Evolutionary conservation across 2,797 vertebrate species (phyloP), one percentile per base, ranked within the genome.

Genomic region (Ctenosaura bakeri): DNA sequence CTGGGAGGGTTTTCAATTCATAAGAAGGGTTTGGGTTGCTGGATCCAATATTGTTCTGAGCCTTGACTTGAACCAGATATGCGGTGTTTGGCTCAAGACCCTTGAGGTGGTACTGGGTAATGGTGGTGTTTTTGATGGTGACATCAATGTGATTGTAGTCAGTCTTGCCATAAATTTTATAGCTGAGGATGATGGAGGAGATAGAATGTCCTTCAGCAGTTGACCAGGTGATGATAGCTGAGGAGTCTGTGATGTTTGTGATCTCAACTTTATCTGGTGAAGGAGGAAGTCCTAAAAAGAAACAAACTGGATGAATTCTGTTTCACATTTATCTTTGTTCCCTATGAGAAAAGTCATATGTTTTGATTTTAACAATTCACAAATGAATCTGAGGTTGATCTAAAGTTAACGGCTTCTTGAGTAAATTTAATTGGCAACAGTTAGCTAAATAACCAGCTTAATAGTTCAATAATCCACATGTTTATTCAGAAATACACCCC

Each of bases 31-130:
- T 97, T 0, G 96, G 93, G 29, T 92, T 92, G 90, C 98, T 98
- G 83, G 96, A 93, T 12, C 98, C 98, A 29, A 98, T 95, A 91
- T 98, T 98, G 94, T 98, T 98, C 94, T 97, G 94, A 85, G 97
- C 97, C 91, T 97, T 98, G 90, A 98, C 95, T 88, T 98, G 97
- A 96, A 98, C 97, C 80, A 96, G 93, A 90, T 98, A 98, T n/a
- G 93, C 90, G 3, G 97, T 98, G 86, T 98, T 95, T 24, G 98
- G 95, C 90, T 97, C 98, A 0, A 98, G 97, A 0, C 98, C 98
- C 88, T 97, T 97, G 71, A 98, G 97, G 54, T 98, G 97, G 80
- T 98, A 98, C 9, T 97, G 97, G 80, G 97, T 97, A 90, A 97
- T 91, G 77, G 95, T 97, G 26, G 95, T 96, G 81, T 98, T 98